Evolutionary conservation across 2,113 vertebrate genomes (phyloP), one percentile per base, ranked within the genome.

Genomic region (Felis chaus): DNA sequence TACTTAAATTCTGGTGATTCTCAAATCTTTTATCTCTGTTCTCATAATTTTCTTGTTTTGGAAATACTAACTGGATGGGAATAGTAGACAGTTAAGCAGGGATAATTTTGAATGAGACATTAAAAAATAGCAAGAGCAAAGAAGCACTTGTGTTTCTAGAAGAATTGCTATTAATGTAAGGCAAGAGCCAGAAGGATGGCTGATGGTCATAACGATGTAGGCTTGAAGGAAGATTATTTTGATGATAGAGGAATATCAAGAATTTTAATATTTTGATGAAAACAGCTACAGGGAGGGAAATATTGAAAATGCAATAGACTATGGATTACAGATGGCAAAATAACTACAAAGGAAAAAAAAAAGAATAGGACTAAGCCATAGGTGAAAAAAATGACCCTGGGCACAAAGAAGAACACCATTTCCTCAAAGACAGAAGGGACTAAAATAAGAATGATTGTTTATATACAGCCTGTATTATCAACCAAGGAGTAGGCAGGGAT

Each of bases 231-330:
- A 50, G 4, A 53, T 69, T 69, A 78, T 63, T 65, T 16, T 79
- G 27, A 74, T 88, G 25, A 74, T 14, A 69, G 45, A 39, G 21
- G 5, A 87, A 27, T n/a, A 91, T 21, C 21, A 10, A 55, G 7
- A 4, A 76, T 80, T 93, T 91, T 74, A 86, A 16, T 87, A 80
- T 76, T 90, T 86, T 91, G 74, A 82, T 68, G 48, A 61, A 85
- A n/a, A 81, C 23, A 80, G 13, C 2, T 73, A 41, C 14, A 78
- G 11, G 2, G 16, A 89, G 16, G 2, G 1, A 41, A 84, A n/a
- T 29, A 61, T 16, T 53, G 29, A 84, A 76, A 81, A 80, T 73
- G 41, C 0, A 57, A 25, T 13, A 15, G 5, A 73, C 10, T 95
- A 1, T 21, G 25, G 5, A 83, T 73, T 66, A 91, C 0, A 50